Evolutionary conservation across 1,140 invertebrate genomes (phyloP), one percentile per base, ranked within the genome.

Genomic region (Rhopalosiphum padi): DNA sequence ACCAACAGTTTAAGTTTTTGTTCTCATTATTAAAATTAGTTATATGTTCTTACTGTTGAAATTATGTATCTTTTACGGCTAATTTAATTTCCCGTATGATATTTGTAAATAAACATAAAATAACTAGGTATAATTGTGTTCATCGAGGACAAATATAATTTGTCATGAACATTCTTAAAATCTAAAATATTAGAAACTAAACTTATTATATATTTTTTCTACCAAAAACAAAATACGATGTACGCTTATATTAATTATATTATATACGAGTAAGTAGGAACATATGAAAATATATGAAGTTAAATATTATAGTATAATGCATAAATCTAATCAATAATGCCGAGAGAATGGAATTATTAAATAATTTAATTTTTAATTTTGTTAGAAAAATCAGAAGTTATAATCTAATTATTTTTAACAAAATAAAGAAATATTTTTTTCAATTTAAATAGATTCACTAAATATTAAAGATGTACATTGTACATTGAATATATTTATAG

Each of bases 141-240:
- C n/a, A 55, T 41, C 86, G 51, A 88, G 86, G 86, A 55, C 22
- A 11, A 55, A 89, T 41, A 89, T 89, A 89, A 53, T 89, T 88
- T 48, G 86, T 37, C n/a, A 87, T 15, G 30, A 25, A 87, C 43
- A 46, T 37, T 30, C 0, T 87, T 48, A 25, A 87, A 87, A 87
- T 87, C 1, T n/a, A 46, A 77, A n/a, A 30, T 48, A 87, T 87
- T 48, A 87, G 11, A 87, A 37, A 85, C 9, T 85, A 41, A 85
- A 85, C 37, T 41, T 43, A 43, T 41, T 9, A 25, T 85, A n/a
- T 15, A 77, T 43, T 43, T 85, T 85, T 85, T 41, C 83, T 18
- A 4, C 7, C 15, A 68, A 68, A 68, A n/a, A 68, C 18, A n/a
- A 68, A 18, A 68, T 18, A 18, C n/a, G 15, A 68, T n/a, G 15